Base-by-base conservation (phyloP, 2,888 invertebrate species). In the Iphiclides podalirius region DNA sequence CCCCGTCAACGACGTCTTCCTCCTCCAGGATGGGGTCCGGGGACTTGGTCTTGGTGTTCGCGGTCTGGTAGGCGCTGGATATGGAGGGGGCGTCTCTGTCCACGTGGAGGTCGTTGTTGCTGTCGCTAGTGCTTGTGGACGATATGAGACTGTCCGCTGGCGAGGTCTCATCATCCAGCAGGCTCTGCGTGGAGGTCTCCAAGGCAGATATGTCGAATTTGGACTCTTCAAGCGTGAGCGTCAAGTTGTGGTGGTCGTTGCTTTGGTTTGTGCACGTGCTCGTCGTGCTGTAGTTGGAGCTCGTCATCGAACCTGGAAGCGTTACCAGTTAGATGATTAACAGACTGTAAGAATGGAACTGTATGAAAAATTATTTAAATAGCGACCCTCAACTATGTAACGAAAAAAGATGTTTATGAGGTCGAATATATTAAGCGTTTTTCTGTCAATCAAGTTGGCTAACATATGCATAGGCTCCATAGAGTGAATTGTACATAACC, bases 91-190 rank as follows among this genome's bases (percentile, higher is more conserved):
- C 60, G 48, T 90, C 89, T 47, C 81, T 79, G 52, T 88, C 89
- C n/a, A 85, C 73, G 2, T 79, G 80, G 51, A 88, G 63, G 45
- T 90, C 87, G 50, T 91, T 91, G 48, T 90, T 91, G 0, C 90
- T 90, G 58, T 92, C 92, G 41, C 92, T 92, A 8, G 91, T 92
- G 63, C 93, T 93, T 1, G 88, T 87, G 0, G 89, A 90, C 28
- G 92, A 92, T 54, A 94, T 92, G 41, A 95, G 79, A 67, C 95
- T 95, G 61, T 95, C 95, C 0, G 94, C 94, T 9, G 96, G 96
- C 0, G 95, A 95, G 0, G 94, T 94, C 70, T 96, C 95, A 63
- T 96, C 95, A 56, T 95, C 95, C 20, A 96, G 83, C 23, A 95
- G 77, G 50, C 92, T 91, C 33, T 92, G 92, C 0, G 92, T 91